Percentiles rank a stretch among this genome's conserved stretches.
Evolutionary conservation across 2,888 invertebrate genomes (phyloP).

Genomic region (Choreutis nemorana): DNA sequence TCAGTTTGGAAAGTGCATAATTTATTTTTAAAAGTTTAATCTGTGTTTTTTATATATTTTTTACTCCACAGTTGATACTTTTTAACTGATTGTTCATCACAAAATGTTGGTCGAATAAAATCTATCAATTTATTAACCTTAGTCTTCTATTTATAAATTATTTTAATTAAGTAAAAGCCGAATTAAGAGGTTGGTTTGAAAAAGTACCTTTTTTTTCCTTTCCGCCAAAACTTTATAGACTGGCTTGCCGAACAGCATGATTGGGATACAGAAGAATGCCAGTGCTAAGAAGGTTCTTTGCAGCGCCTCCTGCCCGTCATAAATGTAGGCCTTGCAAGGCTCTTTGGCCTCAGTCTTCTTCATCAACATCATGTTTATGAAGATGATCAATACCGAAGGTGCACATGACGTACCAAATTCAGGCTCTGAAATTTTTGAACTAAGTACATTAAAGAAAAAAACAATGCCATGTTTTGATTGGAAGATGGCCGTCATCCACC

Average conservation of each 20-base stretch:
- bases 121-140: too few relatives aligned
- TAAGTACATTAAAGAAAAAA: too few relatives aligned
- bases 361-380: slow-evolving; percentile 82
- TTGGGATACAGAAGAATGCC: slow-evolving; percentile 76
- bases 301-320: slow-evolving; percentile 61
- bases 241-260: slow-evolving; percentile 83
- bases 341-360: slow-evolving; percentile 44
- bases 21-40: background rate
- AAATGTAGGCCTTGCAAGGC: slow-evolving; percentile 68
- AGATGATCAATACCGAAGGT: slow-evolving; percentile 79
- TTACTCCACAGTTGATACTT: background rate
- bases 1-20: background rate
- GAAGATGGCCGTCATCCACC: too few relatives aligned
- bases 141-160: too few relatives aligned
- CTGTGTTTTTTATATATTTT: background rate
- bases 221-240: slow-evolving; percentile 65
- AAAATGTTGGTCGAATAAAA: too few relatives aligned
- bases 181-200: too few relatives aligned
- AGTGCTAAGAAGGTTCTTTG: slow-evolving; percentile 71
- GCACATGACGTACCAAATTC: slow-evolving; percentile 68
- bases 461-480: too few relatives aligned
- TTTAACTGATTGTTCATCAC: background rate
- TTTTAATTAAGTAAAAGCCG: too few relatives aligned
- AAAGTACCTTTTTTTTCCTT: slow-evolving; percentile 37
- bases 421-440: slow-evolving; percentile 46